phyloP scores from a whole-genome alignment of 1,140 invertebrate species.

The Dreissena polymorpha region DNA sequence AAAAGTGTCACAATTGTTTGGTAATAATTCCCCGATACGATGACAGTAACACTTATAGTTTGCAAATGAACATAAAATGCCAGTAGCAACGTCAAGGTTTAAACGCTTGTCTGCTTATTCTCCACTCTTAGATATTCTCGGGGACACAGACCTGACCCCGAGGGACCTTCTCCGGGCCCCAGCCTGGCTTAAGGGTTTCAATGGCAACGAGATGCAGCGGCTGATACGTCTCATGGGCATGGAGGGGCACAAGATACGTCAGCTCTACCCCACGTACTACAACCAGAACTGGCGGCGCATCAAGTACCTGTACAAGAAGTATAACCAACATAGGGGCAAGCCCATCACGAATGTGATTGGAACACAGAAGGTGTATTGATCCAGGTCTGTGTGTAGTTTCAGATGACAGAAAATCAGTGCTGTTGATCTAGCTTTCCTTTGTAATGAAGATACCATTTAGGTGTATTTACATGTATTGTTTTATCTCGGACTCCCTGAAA shows the following conservation, averaged over 20 bases:
- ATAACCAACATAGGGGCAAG: slow-evolving; percentile 62
- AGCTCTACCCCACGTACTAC: slow-evolving; percentile 65
- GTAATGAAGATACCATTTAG: too few species aligned
- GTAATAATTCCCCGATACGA: too few species aligned
- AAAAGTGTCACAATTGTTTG: too few species aligned
- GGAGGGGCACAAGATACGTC: slow-evolving; percentile 61
- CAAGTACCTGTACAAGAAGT: slow-evolving; percentile 67
- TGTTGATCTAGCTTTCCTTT: too few species aligned
- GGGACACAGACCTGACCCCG: slow-evolving; percentile 90
- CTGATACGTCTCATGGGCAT: slow-evolving; percentile 67
- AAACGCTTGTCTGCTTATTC: neutral
- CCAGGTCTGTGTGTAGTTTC: too few species aligned
- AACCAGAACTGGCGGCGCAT: slow-evolving; percentile 65
- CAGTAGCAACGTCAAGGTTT: too few species aligned
- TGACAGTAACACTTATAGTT: too few species aligned
- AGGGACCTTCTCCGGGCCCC: slow-evolving; percentile 91
- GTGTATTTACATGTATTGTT: too few species aligned
- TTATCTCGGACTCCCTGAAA: too few species aligned
- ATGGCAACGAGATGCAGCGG: slow-evolving; percentile 87
- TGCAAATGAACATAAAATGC: too few species aligned
- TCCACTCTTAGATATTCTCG: slow-evolving; percentile 87
- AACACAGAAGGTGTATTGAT: neutral
- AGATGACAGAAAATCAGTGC: too few species aligned
- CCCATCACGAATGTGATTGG: neutral
- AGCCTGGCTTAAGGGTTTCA: slow-evolving; percentile 90